A percentile compares a stretch with the other conserved stretches of the same genome.
phyloP scores from a whole-genome alignment of 2,888 invertebrate genomes.

The Branchipolynoe longqiensis region DNA sequence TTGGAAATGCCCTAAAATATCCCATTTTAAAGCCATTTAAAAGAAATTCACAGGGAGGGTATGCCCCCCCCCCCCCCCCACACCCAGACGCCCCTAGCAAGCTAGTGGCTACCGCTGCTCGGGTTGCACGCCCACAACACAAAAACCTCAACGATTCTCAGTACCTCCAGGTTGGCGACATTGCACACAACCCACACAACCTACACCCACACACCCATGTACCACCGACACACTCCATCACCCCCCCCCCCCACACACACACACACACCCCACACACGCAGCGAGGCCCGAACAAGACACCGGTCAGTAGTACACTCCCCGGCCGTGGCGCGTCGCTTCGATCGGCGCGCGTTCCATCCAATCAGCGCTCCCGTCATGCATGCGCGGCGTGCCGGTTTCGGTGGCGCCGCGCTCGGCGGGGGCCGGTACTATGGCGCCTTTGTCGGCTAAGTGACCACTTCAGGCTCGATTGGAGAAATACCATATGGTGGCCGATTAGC shows the following conservation, averaged over 20 bases:
- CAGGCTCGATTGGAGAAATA: conserved; percentile 51
- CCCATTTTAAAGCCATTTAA: no score
- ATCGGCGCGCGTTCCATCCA: conserved; percentile 17
- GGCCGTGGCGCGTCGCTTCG: not conserved
- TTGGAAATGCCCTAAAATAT: no score
- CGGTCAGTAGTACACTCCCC: conserved; percentile 9
- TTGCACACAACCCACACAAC: not conserved
- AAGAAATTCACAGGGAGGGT: no score
- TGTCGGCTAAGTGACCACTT: conserved; percentile 51
- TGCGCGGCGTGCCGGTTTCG: not conserved
- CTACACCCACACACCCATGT: not conserved
- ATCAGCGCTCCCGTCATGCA: conserved; percentile 34
- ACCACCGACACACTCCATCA: not conserved
- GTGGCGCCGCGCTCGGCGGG: not conserved
- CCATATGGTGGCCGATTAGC: conserved; percentile 47
- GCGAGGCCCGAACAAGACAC: conserved; percentile 23
- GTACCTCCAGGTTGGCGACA: no score
- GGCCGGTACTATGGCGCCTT: not conserved
- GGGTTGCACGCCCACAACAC: no score
- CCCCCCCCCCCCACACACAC: not conserved
- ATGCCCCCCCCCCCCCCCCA: no score
- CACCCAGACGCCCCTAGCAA: no score
- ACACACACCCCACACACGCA: not conserved
- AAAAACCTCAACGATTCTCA: no score
- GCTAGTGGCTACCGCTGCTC: no score